phyloP scores from a whole-genome alignment of 2,113 vertebrate species.

The Ochotona curzoniae region DNA sequence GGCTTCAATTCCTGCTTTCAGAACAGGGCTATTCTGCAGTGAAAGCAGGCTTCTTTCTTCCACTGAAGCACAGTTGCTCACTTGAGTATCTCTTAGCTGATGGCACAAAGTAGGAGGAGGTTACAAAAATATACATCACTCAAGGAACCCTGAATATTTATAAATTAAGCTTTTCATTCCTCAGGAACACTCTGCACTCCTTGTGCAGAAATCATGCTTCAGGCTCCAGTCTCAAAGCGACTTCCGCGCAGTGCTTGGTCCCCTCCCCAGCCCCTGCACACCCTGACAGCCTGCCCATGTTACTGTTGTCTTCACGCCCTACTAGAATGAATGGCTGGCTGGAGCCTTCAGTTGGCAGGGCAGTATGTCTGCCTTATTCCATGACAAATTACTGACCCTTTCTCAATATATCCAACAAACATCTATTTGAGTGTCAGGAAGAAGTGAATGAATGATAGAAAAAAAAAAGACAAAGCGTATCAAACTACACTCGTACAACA shows the following conservation, averaged over 20 bases:
- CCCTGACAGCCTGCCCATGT: not conserved
- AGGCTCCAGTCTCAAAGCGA: constrained; percentile 2
- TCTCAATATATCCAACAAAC: not conserved
- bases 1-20: not conserved
- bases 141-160: not conserved
- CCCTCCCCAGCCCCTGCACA: not conserved
- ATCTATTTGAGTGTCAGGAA: not conserved
- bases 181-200: not conserved
- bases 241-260: not conserved
- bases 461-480: not conserved
- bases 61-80: not conserved
- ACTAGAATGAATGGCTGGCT: fast-evolving
- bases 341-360: not conserved
- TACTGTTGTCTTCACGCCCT: not conserved
- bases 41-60: not conserved
- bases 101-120: not conserved
- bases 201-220: not conserved
- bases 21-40: not conserved
- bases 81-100: not conserved
- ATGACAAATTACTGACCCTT: not conserved
- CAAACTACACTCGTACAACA: not conserved
- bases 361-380: not conserved
- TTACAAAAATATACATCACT: not conserved
- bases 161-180: not conserved
- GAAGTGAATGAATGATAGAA: not conserved